Evolutionary conservation across 2,888 invertebrate genomes (phyloP).

Genomic region (Lucinisca nassula): DNA sequence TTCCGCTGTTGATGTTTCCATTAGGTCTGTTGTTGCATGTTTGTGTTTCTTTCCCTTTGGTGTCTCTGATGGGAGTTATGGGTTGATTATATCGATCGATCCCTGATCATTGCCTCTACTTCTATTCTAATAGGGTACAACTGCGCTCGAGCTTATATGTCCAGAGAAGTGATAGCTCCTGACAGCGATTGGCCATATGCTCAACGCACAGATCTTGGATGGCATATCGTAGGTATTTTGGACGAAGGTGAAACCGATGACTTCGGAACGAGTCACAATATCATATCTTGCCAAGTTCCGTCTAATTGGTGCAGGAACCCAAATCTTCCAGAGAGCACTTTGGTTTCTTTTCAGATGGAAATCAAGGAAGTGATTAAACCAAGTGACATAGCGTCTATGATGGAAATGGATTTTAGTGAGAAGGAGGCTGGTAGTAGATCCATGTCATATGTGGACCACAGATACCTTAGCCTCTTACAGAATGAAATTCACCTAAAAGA

Average conservation of each 20-base stretch:
- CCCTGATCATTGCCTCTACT: no score
- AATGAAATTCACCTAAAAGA: not conserved
- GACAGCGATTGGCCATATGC: constrained; percentile 55
- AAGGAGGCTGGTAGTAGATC: not conserved
- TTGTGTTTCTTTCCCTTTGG: no score
- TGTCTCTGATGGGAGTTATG: no score
- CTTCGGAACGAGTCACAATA: not conserved
- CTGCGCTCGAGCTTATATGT: constrained; percentile 49
- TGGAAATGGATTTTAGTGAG: not conserved
- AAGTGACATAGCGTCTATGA: not conserved
- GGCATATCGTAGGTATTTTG: constrained; percentile 54
- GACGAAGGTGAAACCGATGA: not conserved
- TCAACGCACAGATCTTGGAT: constrained; percentile 64
- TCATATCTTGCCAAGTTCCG: not conserved
- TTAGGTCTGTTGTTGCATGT: no score
- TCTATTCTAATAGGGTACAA: no score
- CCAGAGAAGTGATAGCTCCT: constrained; percentile 49
- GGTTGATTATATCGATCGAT: no score
- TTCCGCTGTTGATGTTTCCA: no score
- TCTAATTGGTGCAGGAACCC: not conserved
- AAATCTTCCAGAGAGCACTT: not conserved
- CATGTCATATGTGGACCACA: not conserved
- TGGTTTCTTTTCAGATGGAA: not conserved
- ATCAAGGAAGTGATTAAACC: not conserved
- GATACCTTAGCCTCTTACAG: not conserved